A percentile compares a stretch with the other conserved stretches of the same genome.
Evolutionary conservation across 2,797 vertebrate genomes (phyloP).

Genomic region (Catharus ustulatus): DNA sequence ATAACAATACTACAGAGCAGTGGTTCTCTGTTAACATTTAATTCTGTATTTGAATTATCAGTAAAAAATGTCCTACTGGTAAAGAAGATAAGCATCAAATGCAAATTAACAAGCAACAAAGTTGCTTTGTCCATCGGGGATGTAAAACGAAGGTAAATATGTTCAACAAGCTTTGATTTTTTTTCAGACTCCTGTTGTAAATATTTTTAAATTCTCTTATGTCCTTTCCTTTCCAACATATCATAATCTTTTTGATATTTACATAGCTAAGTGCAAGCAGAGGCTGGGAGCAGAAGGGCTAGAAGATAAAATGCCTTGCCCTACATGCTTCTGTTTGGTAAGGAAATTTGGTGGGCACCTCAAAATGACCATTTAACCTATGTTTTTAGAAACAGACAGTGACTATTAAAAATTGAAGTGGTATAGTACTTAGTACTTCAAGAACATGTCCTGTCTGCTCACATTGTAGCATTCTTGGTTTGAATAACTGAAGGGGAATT

Average conservation of each 20-base stretch:
- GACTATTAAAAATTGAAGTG: not conserved
- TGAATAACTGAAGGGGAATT: not conserved
- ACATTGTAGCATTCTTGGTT: not conserved
- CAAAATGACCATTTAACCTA: not conserved
- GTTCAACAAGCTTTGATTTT: not conserved
- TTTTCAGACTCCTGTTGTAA: not conserved
- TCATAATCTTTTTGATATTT: constrained; percentile 58
- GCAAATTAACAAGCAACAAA: not conserved
- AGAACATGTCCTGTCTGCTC: not conserved
- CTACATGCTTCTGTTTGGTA: not conserved
- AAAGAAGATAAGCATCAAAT: constrained; percentile 15
- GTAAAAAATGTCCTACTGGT: constrained; percentile 2
- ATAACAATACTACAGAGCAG: not conserved
- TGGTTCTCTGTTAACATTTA: not conserved
- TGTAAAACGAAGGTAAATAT: not conserved
- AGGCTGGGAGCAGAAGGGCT: not conserved
- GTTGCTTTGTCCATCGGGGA: not conserved
- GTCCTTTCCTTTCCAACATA: not conserved
- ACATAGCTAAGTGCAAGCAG: not conserved
- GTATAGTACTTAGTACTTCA: not conserved
- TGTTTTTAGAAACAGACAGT: not conserved
- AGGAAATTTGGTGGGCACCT: not conserved
- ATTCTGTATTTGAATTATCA: constrained; percentile 17
- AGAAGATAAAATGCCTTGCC: not conserved
- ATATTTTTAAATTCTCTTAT: not conserved